Evolutionary conservation across 2,113 vertebrate genomes (phyloP), one percentile per base, ranked within the genome.

Genomic region (Lathamus discolor): DNA sequence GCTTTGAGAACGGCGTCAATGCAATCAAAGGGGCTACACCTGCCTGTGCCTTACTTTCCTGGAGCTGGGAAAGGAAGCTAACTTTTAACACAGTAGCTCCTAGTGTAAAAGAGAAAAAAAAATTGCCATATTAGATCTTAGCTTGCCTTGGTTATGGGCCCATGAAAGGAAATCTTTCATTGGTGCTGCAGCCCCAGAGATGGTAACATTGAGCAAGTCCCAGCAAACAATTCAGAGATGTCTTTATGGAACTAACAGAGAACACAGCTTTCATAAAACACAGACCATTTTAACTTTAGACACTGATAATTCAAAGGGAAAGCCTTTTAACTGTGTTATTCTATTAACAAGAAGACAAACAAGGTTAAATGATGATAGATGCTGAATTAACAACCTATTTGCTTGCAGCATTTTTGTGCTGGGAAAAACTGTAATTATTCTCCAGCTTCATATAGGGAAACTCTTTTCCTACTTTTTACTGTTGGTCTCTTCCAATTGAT

Each of bases 101-200:
- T 85, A 67, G 69, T 8, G 83, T 89, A 97, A 95, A 96, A 96
- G 82, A 93, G 81, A 95, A 96, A 97, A 96, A 97, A 96, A 95
- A 97, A 96, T 94, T 96, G 83, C 49, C 48, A 79, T 81, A 88
- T 97, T 97, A 96, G 95, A 96, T 97, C 92, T 95, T 97, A 83
- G 67, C 86, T 98, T 76, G 12, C 82, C 83, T 97, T 98, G 96
- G 95, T 96, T 94, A 31, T 54, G 31, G 49, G 92, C 97, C 97
- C 97, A 77, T 27, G 64, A 86, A 43, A 69, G 59, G 82, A 95
- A 92, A 51, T 17, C 72, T 96, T 97, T 93, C 77, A 68, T 86
- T 95, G 87, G 75, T 95, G 79, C 62, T 48, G 29, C 41, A 48
- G 17, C 80, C 68, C 73, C 81, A 61, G 90, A 76, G 81, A 86